phyloP scores from a whole-genome alignment of 2,888 invertebrate genomes.

The Crossocerus cetratus region DNA sequence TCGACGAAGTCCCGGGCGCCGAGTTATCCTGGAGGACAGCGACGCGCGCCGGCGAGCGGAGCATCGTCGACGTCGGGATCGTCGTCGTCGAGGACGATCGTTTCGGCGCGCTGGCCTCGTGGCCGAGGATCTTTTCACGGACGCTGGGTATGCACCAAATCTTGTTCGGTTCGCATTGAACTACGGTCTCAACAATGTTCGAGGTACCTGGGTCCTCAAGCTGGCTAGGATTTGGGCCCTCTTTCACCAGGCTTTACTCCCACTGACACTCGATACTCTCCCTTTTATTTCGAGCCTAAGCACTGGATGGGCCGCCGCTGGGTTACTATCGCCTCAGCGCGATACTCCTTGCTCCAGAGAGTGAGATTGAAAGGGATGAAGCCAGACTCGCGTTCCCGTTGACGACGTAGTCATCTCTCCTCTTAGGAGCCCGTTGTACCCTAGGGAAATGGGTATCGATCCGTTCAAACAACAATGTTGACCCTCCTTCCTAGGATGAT shows the following conservation, averaged over 20 bases:
- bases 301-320: too few relatives aligned
- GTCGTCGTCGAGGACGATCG: conserved; percentile 60
- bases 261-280: too few relatives aligned
- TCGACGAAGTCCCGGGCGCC: conserved; percentile 62
- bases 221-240: too few relatives aligned
- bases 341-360: too few relatives aligned
- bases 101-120: conserved; percentile 67
- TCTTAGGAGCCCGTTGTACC: not conserved
- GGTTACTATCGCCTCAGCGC: too few relatives aligned
- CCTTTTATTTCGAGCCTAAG: too few relatives aligned
- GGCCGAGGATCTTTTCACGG: conserved; percentile 72
- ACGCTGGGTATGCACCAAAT: conserved; percentile 70
- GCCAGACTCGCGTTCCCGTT: too few relatives aligned
- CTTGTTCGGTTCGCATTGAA: conserved; percentile 66
- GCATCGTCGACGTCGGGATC: conserved; percentile 63
- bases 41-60: conserved; percentile 71
- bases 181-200: conserved; percentile 33
- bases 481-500: not conserved
- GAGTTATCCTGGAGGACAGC: conserved; percentile 58
- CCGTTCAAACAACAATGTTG: not conserved
- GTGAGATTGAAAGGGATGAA: too few relatives aligned
- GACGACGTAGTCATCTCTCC: too few relatives aligned
- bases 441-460: not conserved
- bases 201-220: too few relatives aligned
- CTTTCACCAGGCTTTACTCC: too few relatives aligned